Conservation (phyloP, 2,888 invertebrate species). For the Tridacna gigas region DNA sequence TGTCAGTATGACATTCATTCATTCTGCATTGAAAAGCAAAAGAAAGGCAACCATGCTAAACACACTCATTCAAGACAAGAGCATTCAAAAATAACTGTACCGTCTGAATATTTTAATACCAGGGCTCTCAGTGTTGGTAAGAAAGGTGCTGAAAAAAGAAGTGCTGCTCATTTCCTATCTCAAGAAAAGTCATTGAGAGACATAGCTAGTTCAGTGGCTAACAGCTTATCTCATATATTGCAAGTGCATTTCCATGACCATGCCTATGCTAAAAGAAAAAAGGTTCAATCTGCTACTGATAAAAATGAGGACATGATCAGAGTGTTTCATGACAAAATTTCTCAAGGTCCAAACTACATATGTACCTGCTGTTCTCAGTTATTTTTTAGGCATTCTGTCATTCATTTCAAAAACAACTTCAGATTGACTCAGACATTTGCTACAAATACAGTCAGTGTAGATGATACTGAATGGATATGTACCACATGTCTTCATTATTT, state of each 20-base stretch:
- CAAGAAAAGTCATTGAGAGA: no score
- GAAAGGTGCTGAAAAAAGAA: neutral
- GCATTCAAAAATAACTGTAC: neutral
- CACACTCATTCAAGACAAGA: neutral
- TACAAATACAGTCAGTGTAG: slow-evolving; percentile 1
- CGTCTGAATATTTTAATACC: slow-evolving; percentile 3
- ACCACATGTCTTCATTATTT: slow-evolving; percentile 28
- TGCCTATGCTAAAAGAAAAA: neutral
- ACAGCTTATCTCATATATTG: no score
- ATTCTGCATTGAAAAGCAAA: neutral
- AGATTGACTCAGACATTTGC: neutral
- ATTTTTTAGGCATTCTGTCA: slow-evolving; percentile 36
- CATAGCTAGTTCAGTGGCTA: no score
- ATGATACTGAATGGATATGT: slow-evolving; percentile 38
- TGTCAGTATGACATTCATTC: slow-evolving; percentile 2
- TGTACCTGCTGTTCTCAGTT: slow-evolving; percentile 28
- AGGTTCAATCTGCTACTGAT: no score
- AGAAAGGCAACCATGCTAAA: no score
- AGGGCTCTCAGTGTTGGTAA: slow-evolving; percentile 14
- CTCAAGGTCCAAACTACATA: slow-evolving; percentile 26
- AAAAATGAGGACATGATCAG: no score
- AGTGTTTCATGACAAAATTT: neutral
- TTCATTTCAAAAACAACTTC: neutral
- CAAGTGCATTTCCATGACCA: no score
- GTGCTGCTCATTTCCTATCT: no score